These are phyloP conservation scores for Pyxicephalus adspersus DNA, from an alignment of 2,113 vertebrate species.

Conservation along the genomic window DNA sequence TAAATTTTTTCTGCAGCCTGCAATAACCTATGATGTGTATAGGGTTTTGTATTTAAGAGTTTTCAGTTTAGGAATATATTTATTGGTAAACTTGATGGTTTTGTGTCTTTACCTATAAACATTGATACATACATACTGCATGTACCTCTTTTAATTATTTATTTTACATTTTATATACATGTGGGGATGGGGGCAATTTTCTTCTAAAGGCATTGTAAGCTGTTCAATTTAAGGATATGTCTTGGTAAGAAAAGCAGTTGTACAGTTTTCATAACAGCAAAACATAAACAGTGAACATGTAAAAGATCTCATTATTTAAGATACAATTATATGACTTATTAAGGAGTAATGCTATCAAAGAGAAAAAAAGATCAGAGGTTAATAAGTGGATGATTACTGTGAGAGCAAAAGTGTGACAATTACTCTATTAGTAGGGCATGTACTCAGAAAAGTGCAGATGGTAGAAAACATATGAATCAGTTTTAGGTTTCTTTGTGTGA, in stretches of 20 bases:
- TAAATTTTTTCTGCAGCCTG: too few species aligned
- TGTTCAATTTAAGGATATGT: background rate
- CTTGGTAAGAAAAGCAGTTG: background rate
- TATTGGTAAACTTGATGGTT: too few species aligned
- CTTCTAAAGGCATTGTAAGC: background rate
- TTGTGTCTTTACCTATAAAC: too few species aligned
- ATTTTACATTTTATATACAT: too few species aligned
- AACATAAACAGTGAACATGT: background rate
- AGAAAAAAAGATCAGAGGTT: conserved; percentile 40
- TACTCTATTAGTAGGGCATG: conserved; percentile 34
- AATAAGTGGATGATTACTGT: conserved; percentile 42
- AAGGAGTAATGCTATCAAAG: conserved; percentile 44
- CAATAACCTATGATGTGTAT: too few species aligned
- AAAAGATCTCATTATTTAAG: conserved; percentile 17
- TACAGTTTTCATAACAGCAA: conserved; percentile 6
- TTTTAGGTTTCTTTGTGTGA: background rate
- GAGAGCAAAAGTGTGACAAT: conserved; percentile 44
- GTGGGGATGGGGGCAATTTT: too few species aligned
- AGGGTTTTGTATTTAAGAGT: too few species aligned
- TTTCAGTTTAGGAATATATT: too few species aligned
- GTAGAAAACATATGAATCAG: conserved; percentile 21
- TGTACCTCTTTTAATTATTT: too few species aligned
- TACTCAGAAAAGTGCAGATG: conserved; percentile 30
- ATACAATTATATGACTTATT: conserved; percentile 23
- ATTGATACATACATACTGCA: too few species aligned